Evolutionary conservation across 2,888 invertebrate genomes (phyloP).

Genomic region (Abrostola tripartita): DNA sequence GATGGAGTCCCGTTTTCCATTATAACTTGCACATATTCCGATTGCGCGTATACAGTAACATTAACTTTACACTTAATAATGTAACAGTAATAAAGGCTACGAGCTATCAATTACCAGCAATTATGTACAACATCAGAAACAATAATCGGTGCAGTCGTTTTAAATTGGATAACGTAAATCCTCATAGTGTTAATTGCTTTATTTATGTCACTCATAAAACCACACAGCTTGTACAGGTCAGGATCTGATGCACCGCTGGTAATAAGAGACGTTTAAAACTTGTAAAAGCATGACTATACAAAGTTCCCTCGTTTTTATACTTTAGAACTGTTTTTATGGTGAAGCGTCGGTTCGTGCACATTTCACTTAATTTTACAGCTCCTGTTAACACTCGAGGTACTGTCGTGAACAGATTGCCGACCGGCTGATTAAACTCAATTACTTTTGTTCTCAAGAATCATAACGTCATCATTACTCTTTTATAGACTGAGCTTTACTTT

Average conservation of each 20-base stretch:
- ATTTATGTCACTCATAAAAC: constrained; percentile 66
- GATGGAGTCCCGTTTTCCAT: constrained; percentile 16
- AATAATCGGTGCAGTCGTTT: constrained; percentile 58
- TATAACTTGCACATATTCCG: constrained; percentile 23
- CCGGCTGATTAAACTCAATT: constrained; percentile 47
- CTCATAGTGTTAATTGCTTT: constrained; percentile 66
- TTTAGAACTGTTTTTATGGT: constrained; percentile 64
- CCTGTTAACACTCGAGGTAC: constrained; percentile 49
- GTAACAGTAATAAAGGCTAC: constrained; percentile 45
- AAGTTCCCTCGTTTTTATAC: constrained; percentile 63
- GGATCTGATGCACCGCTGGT: constrained; percentile 53
- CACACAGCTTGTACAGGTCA: constrained; percentile 64
- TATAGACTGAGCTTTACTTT: constrained; percentile 14
- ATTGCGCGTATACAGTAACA: constrained; percentile 16
- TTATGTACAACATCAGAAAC: constrained; percentile 54
- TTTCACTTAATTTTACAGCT: constrained; percentile 46
- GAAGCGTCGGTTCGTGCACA: constrained; percentile 60
- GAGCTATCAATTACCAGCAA: constrained; percentile 47
- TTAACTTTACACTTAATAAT: constrained; percentile 44
- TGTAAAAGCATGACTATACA: constrained; percentile 64
- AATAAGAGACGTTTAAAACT: constrained; percentile 62
- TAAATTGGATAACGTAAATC: constrained; percentile 63
- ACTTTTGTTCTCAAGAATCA: constrained; percentile 40
- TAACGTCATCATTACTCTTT: constrained; percentile 25
- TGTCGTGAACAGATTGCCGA: constrained; percentile 48